Evolutionary conservation across 2,888 invertebrate species (phyloP).

Genomic region (Tiphia femorata): DNA sequence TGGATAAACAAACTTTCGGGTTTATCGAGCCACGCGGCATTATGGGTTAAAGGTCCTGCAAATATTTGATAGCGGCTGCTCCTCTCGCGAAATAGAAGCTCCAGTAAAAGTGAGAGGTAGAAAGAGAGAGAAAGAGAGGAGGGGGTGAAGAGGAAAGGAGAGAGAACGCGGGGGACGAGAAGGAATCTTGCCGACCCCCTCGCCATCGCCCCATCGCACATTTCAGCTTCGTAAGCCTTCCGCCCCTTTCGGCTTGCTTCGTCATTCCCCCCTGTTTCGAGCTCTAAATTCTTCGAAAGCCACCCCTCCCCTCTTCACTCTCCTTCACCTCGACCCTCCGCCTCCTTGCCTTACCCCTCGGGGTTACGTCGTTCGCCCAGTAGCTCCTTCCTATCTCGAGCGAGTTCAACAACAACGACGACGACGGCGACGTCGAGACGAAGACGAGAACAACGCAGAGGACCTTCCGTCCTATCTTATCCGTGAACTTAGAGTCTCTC

Average conservation of each 20-base stretch:
- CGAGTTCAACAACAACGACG: conserved; percentile 13
- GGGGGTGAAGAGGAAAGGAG: background rate
- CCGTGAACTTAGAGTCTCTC: too few relatives aligned
- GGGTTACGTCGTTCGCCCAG: too few relatives aligned
- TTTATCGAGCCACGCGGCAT: conserved; percentile 62
- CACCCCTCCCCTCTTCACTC: conserved; percentile 18
- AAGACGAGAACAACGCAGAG: too few relatives aligned
- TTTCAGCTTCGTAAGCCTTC: conserved; percentile 38
- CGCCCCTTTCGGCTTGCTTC: conserved; percentile 19
- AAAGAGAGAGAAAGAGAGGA: background rate
- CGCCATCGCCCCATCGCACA: conserved; percentile 14
- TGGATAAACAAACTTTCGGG: conserved; percentile 65
- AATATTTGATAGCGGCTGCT: conserved; percentile 63
- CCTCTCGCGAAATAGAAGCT: conserved; percentile 49
- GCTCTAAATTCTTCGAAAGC: conserved; percentile 18
- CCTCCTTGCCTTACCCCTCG: too few relatives aligned
- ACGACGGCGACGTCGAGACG: too few relatives aligned
- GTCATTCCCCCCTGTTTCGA: conserved; percentile 9
- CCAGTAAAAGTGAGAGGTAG: too few relatives aligned
- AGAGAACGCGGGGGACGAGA: too few relatives aligned
- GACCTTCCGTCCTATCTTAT: too few relatives aligned
- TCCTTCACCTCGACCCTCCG: too few relatives aligned
- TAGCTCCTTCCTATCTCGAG: too few relatives aligned
- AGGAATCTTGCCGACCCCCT: too few relatives aligned
- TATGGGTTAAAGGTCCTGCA: conserved; percentile 57